Percentiles rank a stretch among this genome's conserved stretches.
Conservation (phyloP, 2,888 invertebrate genomes). For the Epistrophe eligans region DNA sequence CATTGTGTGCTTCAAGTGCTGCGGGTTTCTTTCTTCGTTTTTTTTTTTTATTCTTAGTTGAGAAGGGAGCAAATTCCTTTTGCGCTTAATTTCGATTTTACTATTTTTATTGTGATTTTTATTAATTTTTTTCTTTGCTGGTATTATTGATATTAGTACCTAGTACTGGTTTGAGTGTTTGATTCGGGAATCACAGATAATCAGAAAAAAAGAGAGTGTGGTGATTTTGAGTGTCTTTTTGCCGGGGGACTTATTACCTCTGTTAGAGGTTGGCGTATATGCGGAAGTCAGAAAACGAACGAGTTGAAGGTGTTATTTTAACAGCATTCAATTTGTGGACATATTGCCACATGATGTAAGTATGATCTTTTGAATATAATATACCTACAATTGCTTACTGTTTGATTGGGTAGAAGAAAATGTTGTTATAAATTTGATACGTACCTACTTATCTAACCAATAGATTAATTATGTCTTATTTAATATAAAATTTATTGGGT, state of each 20-base stretch:
- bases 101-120: constrained; percentile 62
- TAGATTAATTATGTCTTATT: too few species aligned
- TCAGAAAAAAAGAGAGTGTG: not conserved
- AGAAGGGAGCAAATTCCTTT: constrained; percentile 66
- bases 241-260: constrained; percentile 23
- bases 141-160: constrained; percentile 7
- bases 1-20: constrained; percentile 72
- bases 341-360: constrained; percentile 1
- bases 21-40: constrained; percentile 28
- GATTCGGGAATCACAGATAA: not conserved
- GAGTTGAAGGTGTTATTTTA: constrained; percentile 28
- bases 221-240: constrained; percentile 8
- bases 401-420: not conserved
- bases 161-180: constrained; percentile 17
- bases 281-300: constrained; percentile 6
- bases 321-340: not conserved
- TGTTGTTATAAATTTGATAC: not conserved
- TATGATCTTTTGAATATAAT: not conserved
- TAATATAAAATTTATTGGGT: too few species aligned
- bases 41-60: not conserved
- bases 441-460: too few species aligned
- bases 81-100: constrained; percentile 69
- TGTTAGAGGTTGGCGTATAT: not conserved
- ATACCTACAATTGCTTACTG: not conserved
- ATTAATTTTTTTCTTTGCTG: constrained; percentile 3